Evolutionary conservation across 2,113 vertebrate species (phyloP).

Genomic region (Plestiodon gilberti): DNA sequence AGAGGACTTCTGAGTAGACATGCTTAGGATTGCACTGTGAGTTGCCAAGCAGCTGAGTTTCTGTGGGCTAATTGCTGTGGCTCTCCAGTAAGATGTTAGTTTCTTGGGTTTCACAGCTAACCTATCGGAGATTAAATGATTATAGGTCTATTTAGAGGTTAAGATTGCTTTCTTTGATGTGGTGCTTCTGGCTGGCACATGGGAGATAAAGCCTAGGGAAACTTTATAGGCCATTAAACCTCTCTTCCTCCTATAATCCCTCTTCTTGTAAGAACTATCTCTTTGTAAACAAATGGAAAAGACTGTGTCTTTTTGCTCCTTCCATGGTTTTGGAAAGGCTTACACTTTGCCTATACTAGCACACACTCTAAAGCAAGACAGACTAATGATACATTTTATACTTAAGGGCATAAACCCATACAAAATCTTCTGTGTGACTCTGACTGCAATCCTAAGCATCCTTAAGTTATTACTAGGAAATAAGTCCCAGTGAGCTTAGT

Average conservation of each 20-base stretch:
- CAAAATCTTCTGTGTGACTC: not conserved
- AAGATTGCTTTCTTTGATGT: constrained; percentile 50
- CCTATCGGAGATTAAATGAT: constrained; percentile 59
- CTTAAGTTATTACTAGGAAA: not conserved
- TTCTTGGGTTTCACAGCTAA: constrained; percentile 45
- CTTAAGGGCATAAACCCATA: not conserved
- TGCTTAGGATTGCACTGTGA: not conserved
- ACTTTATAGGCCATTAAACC: constrained; percentile 59
- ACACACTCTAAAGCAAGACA: constrained; percentile 3
- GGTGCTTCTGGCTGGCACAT: constrained; percentile 45
- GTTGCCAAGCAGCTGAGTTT: not conserved
- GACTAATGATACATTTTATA: not conserved
- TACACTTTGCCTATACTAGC: not conserved
- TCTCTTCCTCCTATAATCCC: constrained; percentile 53
- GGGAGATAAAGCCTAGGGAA: constrained; percentile 59
- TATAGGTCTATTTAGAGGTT: constrained; percentile 62
- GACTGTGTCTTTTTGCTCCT: constrained; percentile 26
- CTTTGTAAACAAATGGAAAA: not conserved
- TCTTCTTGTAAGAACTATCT: not conserved
- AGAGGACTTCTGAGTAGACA: too few relatives aligned
- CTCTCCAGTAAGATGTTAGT: constrained; percentile 11
- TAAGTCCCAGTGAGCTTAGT: too few relatives aligned
- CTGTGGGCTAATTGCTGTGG: constrained; percentile 4
- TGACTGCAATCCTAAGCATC: not conserved
- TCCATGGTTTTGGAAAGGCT: constrained; percentile 13